A percentile compares a stretch with the other conserved stretches of the same genome.
These are phyloP conservation scores for Heliconius cydno DNA, from an alignment of 2,888 invertebrate genomes.

Conservation along the genomic window DNA sequence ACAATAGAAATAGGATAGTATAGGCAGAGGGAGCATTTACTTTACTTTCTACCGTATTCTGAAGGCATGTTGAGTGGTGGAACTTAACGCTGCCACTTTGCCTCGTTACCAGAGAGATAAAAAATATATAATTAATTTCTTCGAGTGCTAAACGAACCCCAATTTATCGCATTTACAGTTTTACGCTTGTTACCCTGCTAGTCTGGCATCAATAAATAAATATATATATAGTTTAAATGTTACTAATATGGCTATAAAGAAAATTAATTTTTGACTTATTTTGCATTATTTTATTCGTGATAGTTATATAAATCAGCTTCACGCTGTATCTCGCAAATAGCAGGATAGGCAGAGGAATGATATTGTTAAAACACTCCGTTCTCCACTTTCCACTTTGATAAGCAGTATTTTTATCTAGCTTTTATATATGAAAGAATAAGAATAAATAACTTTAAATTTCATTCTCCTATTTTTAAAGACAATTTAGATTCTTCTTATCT, in stretches of 20 bases:
- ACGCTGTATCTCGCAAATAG: no score
- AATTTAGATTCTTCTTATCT: background rate
- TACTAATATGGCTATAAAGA: background rate
- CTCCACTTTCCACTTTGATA: no score
- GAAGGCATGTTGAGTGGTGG: background rate
- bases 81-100: background rate
- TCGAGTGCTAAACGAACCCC: background rate
- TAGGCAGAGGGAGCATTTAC: no score
- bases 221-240: no score
- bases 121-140: background rate
- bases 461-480: background rate
- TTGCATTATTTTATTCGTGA: background rate
- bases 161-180: background rate
- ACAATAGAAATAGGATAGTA: no score
- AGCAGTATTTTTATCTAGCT: background rate
- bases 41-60: background rate
- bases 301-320: background rate
- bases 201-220: no score
- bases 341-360: no score
- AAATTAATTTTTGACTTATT: background rate
- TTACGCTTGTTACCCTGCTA: accelerated
- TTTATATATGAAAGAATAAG: background rate
- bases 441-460: background rate
- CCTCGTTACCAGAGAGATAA: background rate
- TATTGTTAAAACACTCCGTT: no score